Base-by-base conservation (phyloP, 2,797 vertebrate genomes). In the Mus spretus region DNA sequence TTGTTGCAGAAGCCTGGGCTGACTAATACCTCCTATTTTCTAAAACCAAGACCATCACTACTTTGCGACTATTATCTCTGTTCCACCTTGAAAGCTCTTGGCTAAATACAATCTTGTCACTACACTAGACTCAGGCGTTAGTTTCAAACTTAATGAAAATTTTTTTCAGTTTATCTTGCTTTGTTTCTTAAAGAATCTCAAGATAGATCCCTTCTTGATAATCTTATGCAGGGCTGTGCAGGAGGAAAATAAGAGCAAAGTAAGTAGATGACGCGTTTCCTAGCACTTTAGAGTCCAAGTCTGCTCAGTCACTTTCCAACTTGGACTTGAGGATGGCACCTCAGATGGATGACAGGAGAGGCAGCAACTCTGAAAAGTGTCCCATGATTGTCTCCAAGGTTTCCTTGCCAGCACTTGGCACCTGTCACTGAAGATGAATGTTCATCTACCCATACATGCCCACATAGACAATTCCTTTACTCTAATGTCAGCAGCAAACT, bases 301-400 rank as follows among this genome's bases (percentile, higher is more conserved):
- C 55, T 57, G 85, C 93, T 70, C 26, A 78, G 65, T 91, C 37
- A 53, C 74, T 96, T 93, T 94, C 90, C 80, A 91, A 11, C 70
- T 91, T 53, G 28, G 75, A 80, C 70, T 77, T 81, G 63, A 93
- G 95, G 72, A 92, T 15, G 14, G 55, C 85, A 2, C 19, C 20
- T 61, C 72, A 61, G n/a, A 79, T 4, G 9, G 67, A 77, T 74
- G 89, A 59, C 10, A 26, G 50, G 85, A 20, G 72, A 83, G 28
- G 34, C 14, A 5, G 15, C 12, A 34, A 88, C 85, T 96, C 94
- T 53, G 44, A 61, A 40, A 90, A 80, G 53, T 34, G 19, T 20
- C 75, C 84, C 34, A 65, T 55, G 53, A 1, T 15, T 24, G 24
- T 50, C 95, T 74, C 34, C 61, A 61, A 81, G 82, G 34, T 83